These are phyloP conservation scores for Hydrotaea diabolus DNA, from an alignment of 2,888 invertebrate species.

Conservation along the genomic window DNA sequence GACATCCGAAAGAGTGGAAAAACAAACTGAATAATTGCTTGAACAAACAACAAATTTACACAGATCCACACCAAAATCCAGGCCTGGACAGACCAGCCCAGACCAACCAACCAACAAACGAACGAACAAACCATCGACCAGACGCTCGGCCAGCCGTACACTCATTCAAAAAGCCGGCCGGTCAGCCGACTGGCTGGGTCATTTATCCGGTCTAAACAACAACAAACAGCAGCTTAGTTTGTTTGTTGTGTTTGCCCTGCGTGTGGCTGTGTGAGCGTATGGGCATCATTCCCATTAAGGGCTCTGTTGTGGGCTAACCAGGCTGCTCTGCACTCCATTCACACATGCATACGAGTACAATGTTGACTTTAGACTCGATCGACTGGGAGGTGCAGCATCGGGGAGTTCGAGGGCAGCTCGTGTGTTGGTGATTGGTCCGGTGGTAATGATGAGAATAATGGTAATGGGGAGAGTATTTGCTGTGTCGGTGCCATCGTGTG, in stretches of 20 bases:
- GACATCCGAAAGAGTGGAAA: slow-evolving; percentile 65
- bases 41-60: slow-evolving; percentile 69
- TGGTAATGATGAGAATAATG: slow-evolving; percentile 65
- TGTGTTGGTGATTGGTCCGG: slow-evolving; percentile 58
- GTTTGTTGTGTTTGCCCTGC: not conserved
- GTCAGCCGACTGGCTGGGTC: not conserved
- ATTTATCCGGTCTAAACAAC: slow-evolving; percentile 12
- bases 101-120: slow-evolving; percentile 20
- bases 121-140: slow-evolving; percentile 26
- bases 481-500: slow-evolving; percentile 62
- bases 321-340: no score
- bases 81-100: not conserved
- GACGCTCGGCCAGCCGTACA: slow-evolving; percentile 33
- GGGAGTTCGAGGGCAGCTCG: not conserved
- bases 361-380: not conserved
- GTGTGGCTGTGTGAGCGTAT: not conserved
- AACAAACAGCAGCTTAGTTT: no score
- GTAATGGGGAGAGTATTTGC: slow-evolving; percentile 58
- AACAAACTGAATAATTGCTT: slow-evolving; percentile 69
- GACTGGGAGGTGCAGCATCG: not conserved
- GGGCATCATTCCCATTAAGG: slow-evolving; percentile 27
- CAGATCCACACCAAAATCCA: slow-evolving; percentile 39
- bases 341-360: not conserved
- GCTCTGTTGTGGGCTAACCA: not conserved
- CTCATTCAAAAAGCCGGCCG: slow-evolving; percentile 9